These are phyloP conservation scores for Adineta ricciae DNA, from an alignment of 2,888 invertebrate genomes.

Conservation along the genomic window DNA sequence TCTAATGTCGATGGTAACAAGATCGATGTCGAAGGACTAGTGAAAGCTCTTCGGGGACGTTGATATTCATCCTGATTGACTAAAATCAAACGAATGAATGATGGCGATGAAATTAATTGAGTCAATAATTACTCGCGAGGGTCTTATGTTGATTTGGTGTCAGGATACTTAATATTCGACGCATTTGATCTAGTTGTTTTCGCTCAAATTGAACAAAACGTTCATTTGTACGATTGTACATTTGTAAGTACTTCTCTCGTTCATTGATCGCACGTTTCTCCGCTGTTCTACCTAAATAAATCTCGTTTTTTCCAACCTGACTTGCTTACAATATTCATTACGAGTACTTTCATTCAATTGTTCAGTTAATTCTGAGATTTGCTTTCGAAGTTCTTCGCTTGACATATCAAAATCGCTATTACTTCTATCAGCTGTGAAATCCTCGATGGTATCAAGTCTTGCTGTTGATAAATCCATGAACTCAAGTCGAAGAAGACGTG, in stretches of 20 bases:
- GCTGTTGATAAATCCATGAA: not conserved
- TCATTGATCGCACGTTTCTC: not conserved
- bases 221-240: not conserved
- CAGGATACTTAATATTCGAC: not conserved
- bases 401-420: too few relatives aligned
- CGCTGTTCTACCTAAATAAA: not conserved
- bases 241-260: not conserved
- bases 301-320: too few relatives aligned
- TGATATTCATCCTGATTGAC: not conserved
- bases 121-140: not conserved
- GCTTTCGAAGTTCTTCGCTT: not conserved
- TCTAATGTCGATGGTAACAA: not conserved
- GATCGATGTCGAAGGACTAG: not conserved
- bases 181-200: slow-evolving; percentile 15
- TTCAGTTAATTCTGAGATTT: not conserved
- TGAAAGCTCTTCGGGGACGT: not conserved
- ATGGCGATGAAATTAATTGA: too few relatives aligned
- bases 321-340: too few relatives aligned
- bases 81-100: not conserved
- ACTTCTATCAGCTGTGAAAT: not conserved
- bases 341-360: not conserved
- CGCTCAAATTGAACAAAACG: not conserved
- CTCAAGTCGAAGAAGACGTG: not conserved
- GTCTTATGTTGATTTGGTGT: not conserved
- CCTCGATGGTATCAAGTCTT: not conserved